These are phyloP conservation scores for Forbesichthys papilliferus DNA, from an alignment of 2,113 vertebrate genomes.

Conservation along the genomic window DNA sequence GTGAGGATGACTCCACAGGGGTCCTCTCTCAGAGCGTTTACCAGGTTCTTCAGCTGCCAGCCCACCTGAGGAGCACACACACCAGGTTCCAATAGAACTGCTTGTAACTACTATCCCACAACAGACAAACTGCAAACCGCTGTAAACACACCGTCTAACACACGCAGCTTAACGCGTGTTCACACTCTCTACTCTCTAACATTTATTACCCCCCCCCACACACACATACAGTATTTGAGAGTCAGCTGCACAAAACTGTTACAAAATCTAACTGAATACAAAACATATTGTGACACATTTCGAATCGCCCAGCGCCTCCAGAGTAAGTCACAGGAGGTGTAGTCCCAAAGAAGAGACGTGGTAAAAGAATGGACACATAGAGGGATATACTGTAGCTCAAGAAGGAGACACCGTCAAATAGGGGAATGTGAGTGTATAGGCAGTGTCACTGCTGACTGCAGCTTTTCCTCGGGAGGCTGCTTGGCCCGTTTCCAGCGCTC, in stretches of 20 bases:
- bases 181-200: too few relatives aligned
- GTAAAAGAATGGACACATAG: background rate
- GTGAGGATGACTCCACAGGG: slow-evolving; percentile 88
- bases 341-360: background rate
- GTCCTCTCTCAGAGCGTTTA: slow-evolving; percentile 88
- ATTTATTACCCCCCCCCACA: too few relatives aligned
- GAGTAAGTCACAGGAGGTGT: background rate
- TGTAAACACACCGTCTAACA: background rate
- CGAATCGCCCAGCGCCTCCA: background rate
- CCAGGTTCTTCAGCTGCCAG: slow-evolving; percentile 91
- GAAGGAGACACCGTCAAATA: background rate
- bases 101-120: background rate
- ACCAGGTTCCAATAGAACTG: slow-evolving; percentile 22
- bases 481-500: slow-evolving; percentile 44
- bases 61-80: slow-evolving; percentile 80
- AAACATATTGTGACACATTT: background rate
- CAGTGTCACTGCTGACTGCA: slow-evolving; percentile 47
- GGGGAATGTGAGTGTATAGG: background rate
- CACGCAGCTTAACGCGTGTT: background rate
- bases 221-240: too few relatives aligned
- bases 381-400: background rate
- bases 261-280: too few relatives aligned
- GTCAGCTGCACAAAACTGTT: too few relatives aligned
- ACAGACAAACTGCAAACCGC: slow-evolving; percentile 3
- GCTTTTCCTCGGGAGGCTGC: slow-evolving; percentile 32